A percentile compares a stretch with the other conserved stretches of the same genome.
These are phyloP conservation scores for Tetheella fluctuosa DNA, from an alignment of 2,888 invertebrate genomes.

Conservation along the genomic window DNA sequence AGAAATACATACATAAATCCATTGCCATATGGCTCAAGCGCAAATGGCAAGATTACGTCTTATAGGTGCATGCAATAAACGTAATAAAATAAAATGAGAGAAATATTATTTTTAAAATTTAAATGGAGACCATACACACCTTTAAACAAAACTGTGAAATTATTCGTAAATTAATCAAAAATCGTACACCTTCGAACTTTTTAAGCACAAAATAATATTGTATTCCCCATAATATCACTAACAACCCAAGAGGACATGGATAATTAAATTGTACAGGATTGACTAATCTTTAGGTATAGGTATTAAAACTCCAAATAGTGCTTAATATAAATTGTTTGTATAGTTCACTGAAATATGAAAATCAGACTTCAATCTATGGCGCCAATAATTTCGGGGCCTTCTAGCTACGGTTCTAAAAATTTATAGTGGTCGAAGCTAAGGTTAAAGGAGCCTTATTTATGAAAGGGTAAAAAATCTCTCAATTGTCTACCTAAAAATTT, in stretches of 20 bases:
- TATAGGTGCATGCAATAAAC: no score
- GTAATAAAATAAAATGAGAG: neutral
- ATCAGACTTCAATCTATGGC: constrained; percentile 50
- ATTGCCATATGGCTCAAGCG: no score
- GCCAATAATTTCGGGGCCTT: neutral
- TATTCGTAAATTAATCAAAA: constrained; percentile 1
- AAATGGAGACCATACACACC: no score
- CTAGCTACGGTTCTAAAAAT: neutral
- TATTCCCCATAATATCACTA: constrained; percentile 16
- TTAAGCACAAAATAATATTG: neutral
- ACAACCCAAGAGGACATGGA: constrained; percentile 42
- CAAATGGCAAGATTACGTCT: no score
- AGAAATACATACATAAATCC: no score
- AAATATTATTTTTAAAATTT: neutral
- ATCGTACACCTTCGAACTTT: neutral
- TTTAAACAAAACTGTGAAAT: no score
- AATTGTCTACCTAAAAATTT: neutral
- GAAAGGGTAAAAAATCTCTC: constrained; percentile 18
- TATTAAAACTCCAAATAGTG: constrained; percentile 41
- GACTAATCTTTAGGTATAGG: constrained; percentile 27
- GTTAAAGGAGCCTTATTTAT: constrained; percentile 30
- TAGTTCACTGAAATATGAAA: constrained; percentile 40
- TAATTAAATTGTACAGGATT: constrained; percentile 24
- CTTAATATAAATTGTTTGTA: constrained; percentile 40
- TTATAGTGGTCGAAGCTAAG: constrained; percentile 46